A percentile compares a stretch with the other conserved stretches of the same genome.
Evolutionary conservation across 1,140 invertebrate genomes (phyloP).

Genomic region (Laodelphax striatellus): DNA sequence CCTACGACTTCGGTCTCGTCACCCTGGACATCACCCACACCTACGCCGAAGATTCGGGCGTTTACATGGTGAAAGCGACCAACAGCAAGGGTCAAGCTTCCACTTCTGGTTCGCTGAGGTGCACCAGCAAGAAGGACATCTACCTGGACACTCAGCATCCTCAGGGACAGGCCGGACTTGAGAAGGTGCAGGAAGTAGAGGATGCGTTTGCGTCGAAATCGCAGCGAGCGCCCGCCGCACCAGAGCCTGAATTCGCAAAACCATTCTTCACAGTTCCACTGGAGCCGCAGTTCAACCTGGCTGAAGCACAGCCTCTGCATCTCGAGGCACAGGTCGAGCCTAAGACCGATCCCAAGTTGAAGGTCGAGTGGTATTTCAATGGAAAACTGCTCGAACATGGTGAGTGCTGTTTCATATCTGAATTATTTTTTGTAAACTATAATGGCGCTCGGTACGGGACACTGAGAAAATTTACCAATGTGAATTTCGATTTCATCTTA

Average conservation of each 20-base stretch:
- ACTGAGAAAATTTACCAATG: no score
- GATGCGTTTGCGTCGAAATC: slow-evolving; percentile 58
- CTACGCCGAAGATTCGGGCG: slow-evolving; percentile 79
- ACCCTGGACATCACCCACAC: slow-evolving; percentile 68
- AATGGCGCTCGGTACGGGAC: no score
- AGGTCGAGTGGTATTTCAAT: slow-evolving; percentile 89
- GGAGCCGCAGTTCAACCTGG: slow-evolving; percentile 66
- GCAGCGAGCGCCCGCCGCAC: slow-evolving; percentile 45
- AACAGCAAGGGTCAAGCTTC: slow-evolving; percentile 82
- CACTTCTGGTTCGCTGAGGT: slow-evolving; percentile 75
- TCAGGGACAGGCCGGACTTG: slow-evolving; percentile 71
- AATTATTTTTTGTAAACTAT: no score
- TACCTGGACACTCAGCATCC: slow-evolving; percentile 83
- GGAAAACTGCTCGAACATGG: slow-evolving; percentile 75
- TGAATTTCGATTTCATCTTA: no score
- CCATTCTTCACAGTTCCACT: slow-evolving; percentile 80
- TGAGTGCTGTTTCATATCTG: slow-evolving; percentile 12
- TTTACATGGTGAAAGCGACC: slow-evolving; percentile 84
- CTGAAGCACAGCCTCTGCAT: slow-evolving; percentile 81
- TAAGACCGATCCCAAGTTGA: slow-evolving; percentile 91
- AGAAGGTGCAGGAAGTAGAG: slow-evolving; percentile 75
- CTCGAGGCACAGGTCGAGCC: slow-evolving; percentile 90
- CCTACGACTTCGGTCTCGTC: slow-evolving; percentile 82
- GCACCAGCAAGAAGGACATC: slow-evolving; percentile 63
- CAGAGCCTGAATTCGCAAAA: slow-evolving; percentile 68